Conservation (phyloP, 1,140 invertebrate species). For the Cydia splendana region DNA sequence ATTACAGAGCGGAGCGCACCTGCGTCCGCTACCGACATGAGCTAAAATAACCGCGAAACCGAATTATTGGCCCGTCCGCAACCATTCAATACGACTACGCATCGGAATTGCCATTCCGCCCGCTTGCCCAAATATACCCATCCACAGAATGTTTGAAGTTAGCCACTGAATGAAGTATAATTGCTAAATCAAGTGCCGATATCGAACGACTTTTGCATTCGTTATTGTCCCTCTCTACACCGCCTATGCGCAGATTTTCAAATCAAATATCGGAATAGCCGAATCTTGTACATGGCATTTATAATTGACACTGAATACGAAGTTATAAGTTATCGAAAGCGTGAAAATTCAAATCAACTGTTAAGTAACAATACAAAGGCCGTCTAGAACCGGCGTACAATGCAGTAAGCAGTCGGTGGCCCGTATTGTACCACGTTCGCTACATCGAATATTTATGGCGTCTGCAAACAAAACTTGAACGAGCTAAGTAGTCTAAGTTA, state of each 20-base stretch:
- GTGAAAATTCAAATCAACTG: conserved; percentile 47
- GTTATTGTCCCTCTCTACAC: not conserved
- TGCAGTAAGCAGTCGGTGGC: conserved; percentile 47
- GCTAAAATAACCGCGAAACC: conserved; percentile 74
- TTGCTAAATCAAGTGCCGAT: conserved; percentile 42
- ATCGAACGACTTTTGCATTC: conserved; percentile 30
- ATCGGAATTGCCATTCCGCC: conserved; percentile 57
- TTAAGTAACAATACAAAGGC: conserved; percentile 51
- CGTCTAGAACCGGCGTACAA: conserved; percentile 52
- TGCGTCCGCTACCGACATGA: conserved; percentile 59
- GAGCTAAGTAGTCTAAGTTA: conserved; percentile 72
- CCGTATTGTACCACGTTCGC: conserved; percentile 54
- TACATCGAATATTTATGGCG: conserved; percentile 70
- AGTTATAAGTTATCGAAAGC: conserved; percentile 24
- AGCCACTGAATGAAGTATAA: conserved; percentile 49
- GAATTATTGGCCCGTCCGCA: conserved; percentile 64
- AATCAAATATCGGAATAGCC: not conserved
- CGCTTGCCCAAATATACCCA: conserved; percentile 50
- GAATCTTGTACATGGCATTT: not conserved
- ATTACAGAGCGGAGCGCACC: conserved; percentile 61
- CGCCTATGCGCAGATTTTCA: not conserved
- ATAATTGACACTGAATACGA: not conserved
- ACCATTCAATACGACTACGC: conserved; percentile 62
- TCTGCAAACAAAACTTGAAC: conserved; percentile 73
- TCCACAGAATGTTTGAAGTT: conserved; percentile 35